Evolutionary conservation across 2,113 vertebrate genomes (phyloP).

Genomic region (Protobothrops flavoviridis): DNA sequence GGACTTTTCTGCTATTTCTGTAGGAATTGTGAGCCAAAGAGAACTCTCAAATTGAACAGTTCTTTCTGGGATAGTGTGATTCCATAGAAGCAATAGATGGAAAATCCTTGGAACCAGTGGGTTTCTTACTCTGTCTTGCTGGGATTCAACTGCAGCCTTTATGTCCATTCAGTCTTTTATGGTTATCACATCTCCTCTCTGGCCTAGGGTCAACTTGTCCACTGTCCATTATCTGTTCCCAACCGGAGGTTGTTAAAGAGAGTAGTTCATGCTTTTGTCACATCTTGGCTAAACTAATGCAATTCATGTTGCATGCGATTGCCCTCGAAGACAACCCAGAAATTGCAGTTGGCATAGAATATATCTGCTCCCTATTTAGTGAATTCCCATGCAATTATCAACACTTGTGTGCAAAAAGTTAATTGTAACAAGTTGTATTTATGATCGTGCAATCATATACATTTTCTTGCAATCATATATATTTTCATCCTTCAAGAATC

Average conservation of each 20-base stretch:
- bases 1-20: not conserved
- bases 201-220: not conserved
- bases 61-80: not conserved
- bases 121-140: not conserved
- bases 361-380: not conserved
- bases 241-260: not conserved
- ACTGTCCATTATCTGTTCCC: not conserved
- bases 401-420: not conserved
- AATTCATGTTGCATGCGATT: not conserved
- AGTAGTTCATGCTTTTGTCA: not conserved
- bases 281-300: not conserved
- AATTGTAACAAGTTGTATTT: not conserved
- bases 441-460: not conserved
- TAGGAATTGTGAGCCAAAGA: not conserved
- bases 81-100: not conserved
- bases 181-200: not conserved
- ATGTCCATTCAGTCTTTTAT: not conserved
- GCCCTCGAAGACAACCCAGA: not conserved
- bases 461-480: not conserved
- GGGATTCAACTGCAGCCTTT: not conserved
- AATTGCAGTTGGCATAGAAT: not conserved
- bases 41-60: not conserved
- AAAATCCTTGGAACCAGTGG: not conserved
- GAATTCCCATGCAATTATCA: not conserved
- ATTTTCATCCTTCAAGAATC: not conserved